Conservation (phyloP, 2,113 vertebrate genomes). For the Danionella cerebrum region DNA sequence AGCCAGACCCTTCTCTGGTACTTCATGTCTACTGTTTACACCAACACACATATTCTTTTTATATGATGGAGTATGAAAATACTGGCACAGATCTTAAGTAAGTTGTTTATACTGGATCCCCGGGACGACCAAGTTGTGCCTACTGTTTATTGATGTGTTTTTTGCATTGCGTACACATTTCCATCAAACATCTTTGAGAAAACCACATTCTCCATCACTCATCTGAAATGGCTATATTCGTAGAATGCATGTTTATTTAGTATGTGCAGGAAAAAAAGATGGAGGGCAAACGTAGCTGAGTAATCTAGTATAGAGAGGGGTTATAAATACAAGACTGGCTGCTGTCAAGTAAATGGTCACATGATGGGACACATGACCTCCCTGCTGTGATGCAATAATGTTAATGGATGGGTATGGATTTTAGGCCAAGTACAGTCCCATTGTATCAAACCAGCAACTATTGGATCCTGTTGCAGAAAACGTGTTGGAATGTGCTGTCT, state of each 20-base stretch:
- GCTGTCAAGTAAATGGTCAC: neutral
- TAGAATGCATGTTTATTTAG: no score
- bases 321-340: neutral
- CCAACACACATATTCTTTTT: no score
- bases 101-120: no score
- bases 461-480: neutral
- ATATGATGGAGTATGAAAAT: no score
- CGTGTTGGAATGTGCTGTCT: neutral
- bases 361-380: neutral
- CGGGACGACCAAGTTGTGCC: no score
- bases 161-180: neutral
- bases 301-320: neutral
- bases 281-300: neutral
- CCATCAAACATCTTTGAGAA: neutral
- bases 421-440: neutral
- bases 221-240: no score
- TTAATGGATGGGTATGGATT: slow-evolving; percentile 11
- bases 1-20: no score
- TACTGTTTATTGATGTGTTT: no score
- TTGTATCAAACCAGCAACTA: neutral
- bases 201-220: neutral
- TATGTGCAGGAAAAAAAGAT: neutral
- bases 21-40: no score
- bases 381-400: neutral
- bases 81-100: no score